phyloP scores from a whole-genome alignment of 2,797 vertebrate species.

The Paguma larvata region DNA sequence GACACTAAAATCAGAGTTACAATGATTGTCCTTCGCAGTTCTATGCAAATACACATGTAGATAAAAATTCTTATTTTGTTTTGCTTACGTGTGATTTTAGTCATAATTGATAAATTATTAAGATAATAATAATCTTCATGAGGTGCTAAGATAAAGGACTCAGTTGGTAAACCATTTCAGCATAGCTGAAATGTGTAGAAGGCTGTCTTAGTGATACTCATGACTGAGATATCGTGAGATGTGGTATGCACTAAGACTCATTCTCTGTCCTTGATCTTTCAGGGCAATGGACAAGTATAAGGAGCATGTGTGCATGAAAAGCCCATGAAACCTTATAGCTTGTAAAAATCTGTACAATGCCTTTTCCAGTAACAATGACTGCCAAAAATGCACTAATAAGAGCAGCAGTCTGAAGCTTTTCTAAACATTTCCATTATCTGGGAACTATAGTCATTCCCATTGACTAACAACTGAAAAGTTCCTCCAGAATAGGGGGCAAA shows the following conservation, averaged over 20 bases:
- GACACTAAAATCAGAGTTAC: not conserved
- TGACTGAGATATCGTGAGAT: not conserved
- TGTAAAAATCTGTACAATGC: not conserved
- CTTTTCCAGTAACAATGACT: not conserved
- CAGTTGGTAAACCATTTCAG: not conserved
- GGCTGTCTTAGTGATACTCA: not conserved
- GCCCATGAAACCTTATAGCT: not conserved
- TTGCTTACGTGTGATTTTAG: not conserved
- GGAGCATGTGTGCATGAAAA: not conserved
- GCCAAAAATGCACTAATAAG: not conserved
- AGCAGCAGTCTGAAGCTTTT: not conserved
- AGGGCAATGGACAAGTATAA: not conserved
- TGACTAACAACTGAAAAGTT: not conserved
- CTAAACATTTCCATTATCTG: not conserved
- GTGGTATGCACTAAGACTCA: no score
- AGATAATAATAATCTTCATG: no score
- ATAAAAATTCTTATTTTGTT: not conserved
- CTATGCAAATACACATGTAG: not conserved
- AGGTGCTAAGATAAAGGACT: not conserved
- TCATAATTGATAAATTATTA: not conserved
- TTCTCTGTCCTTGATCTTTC: not conserved
- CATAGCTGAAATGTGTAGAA: not conserved
- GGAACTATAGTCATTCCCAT: not conserved
- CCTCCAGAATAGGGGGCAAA: not conserved
- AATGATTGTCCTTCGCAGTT: not conserved